Percentiles rank a stretch among this genome's conserved stretches.
These are phyloP conservation scores for Drosophila kanekoi DNA, from an alignment of 2,888 invertebrate genomes.

Conservation along the genomic window DNA sequence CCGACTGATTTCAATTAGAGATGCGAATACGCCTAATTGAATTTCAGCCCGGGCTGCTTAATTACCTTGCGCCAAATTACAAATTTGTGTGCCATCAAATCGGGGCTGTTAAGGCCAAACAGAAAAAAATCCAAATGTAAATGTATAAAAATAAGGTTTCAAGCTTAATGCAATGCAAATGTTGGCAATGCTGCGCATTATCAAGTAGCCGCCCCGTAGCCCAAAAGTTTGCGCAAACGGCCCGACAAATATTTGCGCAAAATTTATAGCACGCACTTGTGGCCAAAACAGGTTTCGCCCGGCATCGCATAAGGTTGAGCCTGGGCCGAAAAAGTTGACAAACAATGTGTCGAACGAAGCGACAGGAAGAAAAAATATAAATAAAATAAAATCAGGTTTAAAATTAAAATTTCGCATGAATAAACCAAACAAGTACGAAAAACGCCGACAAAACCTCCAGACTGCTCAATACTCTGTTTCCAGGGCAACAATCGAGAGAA, in stretches of 20 bases:
- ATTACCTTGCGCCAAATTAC: slow-evolving; percentile 68
- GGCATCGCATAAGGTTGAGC: slow-evolving; percentile 57
- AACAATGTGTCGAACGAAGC: slow-evolving; percentile 59
- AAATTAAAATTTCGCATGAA: slow-evolving; percentile 70
- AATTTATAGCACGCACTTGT: slow-evolving; percentile 71
- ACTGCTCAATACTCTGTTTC: not conserved
- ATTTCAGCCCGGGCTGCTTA: slow-evolving; percentile 62
- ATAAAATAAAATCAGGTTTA: slow-evolving; percentile 54
- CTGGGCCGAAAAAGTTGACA: slow-evolving; percentile 61
- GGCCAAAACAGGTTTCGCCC: slow-evolving; percentile 43
- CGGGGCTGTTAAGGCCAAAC: slow-evolving; percentile 33
- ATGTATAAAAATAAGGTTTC: slow-evolving; percentile 35
- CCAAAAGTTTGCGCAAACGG: slow-evolving; percentile 24
- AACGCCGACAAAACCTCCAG: not conserved
- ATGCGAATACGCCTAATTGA: slow-evolving; percentile 71
- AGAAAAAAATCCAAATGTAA: slow-evolving; percentile 14
- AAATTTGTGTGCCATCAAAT: slow-evolving; percentile 48
- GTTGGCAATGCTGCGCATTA: slow-evolving; percentile 32
- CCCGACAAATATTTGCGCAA: slow-evolving; percentile 70
- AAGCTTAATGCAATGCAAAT: slow-evolving; percentile 61
- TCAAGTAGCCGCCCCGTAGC: slow-evolving; percentile 51
- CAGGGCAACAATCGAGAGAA: not conserved
- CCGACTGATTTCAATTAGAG: slow-evolving; percentile 74
- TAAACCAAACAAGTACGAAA: slow-evolving; percentile 19
- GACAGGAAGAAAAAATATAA: slow-evolving; percentile 7